These are phyloP conservation scores for Myotis planiceps DNA, from an alignment of 2,797 vertebrate genomes.

Conservation along the genomic window DNA sequence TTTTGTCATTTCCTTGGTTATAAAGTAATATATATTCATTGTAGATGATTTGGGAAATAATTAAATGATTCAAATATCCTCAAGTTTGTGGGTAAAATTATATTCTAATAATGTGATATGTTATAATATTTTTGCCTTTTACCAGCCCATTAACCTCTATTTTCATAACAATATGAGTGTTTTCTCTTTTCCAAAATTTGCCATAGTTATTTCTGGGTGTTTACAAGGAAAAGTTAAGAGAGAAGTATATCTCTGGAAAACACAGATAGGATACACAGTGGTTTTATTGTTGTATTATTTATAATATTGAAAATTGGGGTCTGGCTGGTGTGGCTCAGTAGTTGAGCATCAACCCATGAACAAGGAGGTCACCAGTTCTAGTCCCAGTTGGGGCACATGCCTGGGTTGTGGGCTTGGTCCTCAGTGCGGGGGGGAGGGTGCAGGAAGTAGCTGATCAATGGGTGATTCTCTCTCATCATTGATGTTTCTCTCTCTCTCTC, in stretches of 20 bases:
- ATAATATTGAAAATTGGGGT: background rate
- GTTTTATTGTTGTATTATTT: constrained; percentile 22
- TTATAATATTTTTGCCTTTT: background rate
- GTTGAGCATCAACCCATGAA: too few relatives aligned
- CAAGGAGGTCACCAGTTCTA: too few relatives aligned
- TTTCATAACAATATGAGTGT: background rate
- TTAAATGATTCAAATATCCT: background rate
- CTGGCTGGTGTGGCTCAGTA: too few relatives aligned
- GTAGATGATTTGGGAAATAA: background rate
- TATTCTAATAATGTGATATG: background rate
- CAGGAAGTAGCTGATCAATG: too few relatives aligned
- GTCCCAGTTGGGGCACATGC: too few relatives aligned
- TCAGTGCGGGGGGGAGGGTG: too few relatives aligned
- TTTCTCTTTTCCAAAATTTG: background rate
- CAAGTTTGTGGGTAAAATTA: background rate
- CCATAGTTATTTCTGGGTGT: background rate
- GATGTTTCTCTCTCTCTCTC: too few relatives aligned
- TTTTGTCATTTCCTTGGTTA: background rate
- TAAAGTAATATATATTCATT: background rate
- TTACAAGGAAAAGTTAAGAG: background rate
- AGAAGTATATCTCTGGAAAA: background rate
- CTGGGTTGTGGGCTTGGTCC: too few relatives aligned
- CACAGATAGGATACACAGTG: background rate
- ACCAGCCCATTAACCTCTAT: background rate
- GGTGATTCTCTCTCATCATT: too few relatives aligned